These are phyloP conservation scores for Podarcis muralis DNA, from an alignment of 2,113 vertebrate species.

Conservation along the genomic window DNA sequence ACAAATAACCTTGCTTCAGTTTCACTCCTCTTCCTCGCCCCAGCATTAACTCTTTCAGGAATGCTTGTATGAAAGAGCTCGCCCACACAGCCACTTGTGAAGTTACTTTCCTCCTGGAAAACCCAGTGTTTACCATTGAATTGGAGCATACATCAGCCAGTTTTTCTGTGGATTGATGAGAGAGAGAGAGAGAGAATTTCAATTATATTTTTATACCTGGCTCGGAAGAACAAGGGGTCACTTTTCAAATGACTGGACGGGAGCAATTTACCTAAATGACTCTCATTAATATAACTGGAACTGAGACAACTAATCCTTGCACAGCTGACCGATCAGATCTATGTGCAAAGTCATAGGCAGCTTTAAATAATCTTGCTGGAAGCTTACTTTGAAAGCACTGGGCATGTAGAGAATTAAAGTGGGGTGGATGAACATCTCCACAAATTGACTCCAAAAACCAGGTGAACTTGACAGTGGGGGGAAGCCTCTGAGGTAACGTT, in stretches of 20 bases:
- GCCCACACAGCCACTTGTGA: no score
- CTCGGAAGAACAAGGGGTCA: constrained; percentile 19
- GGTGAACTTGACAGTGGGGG: neutral
- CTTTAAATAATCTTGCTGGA: constrained; percentile 24
- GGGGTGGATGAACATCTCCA: neutral
- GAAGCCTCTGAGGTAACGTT: neutral
- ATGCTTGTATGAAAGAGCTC: constrained; percentile 28
- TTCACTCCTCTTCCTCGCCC: constrained; percentile 32
- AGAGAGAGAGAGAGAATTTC: constrained; percentile 12
- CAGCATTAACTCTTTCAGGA: constrained; percentile 40
- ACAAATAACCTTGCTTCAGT: constrained; percentile 56
- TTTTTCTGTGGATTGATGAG: neutral
- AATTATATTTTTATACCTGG: constrained; percentile 41
- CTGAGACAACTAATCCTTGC: constrained; percentile 37
- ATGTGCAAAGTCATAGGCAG: constrained; percentile 23
- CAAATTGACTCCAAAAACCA: neutral
- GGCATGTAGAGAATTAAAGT: neutral
- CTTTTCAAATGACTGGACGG: constrained; percentile 30
- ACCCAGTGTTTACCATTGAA: no score
- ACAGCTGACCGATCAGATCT: constrained; percentile 17
- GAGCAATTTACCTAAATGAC: constrained; percentile 49
- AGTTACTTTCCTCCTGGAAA: no score
- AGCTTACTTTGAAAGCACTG: constrained; percentile 5
- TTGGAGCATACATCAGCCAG: no score
- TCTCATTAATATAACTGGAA: constrained; percentile 47